Base-by-base conservation (phyloP, 2,797 vertebrate genomes). In the Chelmon rostratus region DNA sequence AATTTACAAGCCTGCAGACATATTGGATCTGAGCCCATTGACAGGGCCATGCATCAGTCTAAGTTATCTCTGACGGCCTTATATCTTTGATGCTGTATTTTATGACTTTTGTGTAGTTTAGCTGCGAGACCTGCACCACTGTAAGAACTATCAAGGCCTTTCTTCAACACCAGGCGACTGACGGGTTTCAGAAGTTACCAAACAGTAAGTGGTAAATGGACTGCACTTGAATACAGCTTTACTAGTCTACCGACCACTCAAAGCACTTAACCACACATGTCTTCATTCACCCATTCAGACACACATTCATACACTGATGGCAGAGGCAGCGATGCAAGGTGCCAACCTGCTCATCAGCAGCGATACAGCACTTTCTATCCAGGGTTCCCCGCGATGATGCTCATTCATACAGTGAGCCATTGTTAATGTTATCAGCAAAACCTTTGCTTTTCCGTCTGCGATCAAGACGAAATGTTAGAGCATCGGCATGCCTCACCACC, bases 21-120 rank as follows among this genome's bases (percentile, higher is more conserved):
- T 8, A 21, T 18, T 63, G 54, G 61, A 70, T 71, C 49, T 46
- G 59, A 83, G 56, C 68, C 52, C 47, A 50, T 5, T 65, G 28
- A 68, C 71, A 33, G 35, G 46, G 21, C 50, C 47, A 57, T 65
- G 28, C 65, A 69, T 80, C 74, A 76, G 62, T 66, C 63, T 50
- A 40, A 25, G 69, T 81, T 66, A 81, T 82, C 67, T 71, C 47
- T 75, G 35, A 66, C 69, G 65, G 50, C 70, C 40, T 62, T 54
- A 40, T 18, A 5, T 64, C 46, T 81, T 50, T 37, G 15, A 69
- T 59, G 54, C 9, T 79, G 50, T 23, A 1, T 75, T 68, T 77
- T 68, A 82, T 76, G 59, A 75, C 49, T 79, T 73, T 46, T 49
- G 42, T 69, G 67, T 49, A 66, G 42, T 75, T 76, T 49, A 68